These are phyloP conservation scores for Myotis yumanensis DNA, from an alignment of 2,113 vertebrate genomes.

Conservation along the genomic window DNA sequence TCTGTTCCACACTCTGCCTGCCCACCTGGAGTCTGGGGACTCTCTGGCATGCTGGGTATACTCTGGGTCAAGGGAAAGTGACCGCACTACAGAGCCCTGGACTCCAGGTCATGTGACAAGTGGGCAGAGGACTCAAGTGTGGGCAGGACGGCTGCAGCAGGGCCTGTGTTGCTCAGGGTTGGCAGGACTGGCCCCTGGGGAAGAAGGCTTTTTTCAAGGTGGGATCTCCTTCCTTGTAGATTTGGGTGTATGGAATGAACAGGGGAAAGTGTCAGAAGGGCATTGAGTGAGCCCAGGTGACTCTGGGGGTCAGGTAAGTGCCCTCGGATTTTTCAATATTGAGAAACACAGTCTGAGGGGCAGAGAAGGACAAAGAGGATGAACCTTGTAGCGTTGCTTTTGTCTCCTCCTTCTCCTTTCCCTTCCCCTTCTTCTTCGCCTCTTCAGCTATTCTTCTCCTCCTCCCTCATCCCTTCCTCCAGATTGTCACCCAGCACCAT, in stretches of 20 bases:
- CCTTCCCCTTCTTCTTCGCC: too few species aligned
- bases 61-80: neutral
- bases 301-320: neutral
- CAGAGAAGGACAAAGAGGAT: neutral
- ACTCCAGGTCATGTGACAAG: neutral
- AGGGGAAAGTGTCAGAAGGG: neutral
- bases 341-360: neutral
- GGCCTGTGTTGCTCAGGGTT: neutral
- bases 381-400: neutral
- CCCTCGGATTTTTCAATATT: neutral
- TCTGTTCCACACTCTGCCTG: neutral
- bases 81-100: neutral
- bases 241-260: neutral
- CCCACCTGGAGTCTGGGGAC: neutral
- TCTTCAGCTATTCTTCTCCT: neutral
- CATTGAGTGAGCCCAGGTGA: neutral
- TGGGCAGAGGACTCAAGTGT: neutral
- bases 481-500: neutral
- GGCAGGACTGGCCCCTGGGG: neutral
- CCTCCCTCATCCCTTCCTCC: neutral
- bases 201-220: neutral
- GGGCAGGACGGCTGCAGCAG: neutral
- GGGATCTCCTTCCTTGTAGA: neutral
- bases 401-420: neutral
- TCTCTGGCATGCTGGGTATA: neutral